Percentiles rank a stretch among this genome's conserved stretches.
Evolutionary conservation across 2,797 vertebrate species (phyloP).

Genomic region (Rallus crepitans): DNA sequence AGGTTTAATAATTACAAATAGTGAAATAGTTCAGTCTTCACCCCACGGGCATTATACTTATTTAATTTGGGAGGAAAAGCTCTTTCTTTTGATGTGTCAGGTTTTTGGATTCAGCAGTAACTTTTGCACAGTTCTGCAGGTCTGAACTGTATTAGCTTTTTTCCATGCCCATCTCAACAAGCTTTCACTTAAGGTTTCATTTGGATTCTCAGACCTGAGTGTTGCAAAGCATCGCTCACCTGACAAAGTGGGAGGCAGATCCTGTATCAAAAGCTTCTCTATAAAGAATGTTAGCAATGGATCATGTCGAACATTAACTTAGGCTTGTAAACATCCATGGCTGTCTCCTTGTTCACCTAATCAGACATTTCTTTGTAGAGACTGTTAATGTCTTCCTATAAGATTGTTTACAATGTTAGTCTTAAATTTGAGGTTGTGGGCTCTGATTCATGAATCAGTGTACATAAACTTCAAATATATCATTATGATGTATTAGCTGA

Average conservation of each 20-base stretch:
- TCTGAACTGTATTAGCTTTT: not conserved
- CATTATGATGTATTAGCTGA: not conserved
- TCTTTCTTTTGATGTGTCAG: not conserved
- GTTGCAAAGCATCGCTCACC: not conserved
- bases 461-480: not conserved
- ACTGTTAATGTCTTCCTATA: not conserved
- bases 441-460: not conserved
- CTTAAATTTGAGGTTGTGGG: not conserved
- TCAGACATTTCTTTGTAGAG: not conserved
- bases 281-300: not conserved
- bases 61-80: not conserved
- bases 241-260: not conserved
- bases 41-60: not conserved
- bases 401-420: not conserved
- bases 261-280: not conserved
- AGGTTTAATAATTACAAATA: not conserved
- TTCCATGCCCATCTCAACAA: not conserved
- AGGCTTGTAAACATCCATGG: not conserved
- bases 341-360: not conserved
- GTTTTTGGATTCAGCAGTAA: not conserved
- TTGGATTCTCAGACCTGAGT: not conserved
- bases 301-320: not conserved
- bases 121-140: fast-evolving
- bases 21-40: not conserved
- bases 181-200: not conserved